Conservation (phyloP, 2,113 vertebrate species). For the Butorides virescens region DNA sequence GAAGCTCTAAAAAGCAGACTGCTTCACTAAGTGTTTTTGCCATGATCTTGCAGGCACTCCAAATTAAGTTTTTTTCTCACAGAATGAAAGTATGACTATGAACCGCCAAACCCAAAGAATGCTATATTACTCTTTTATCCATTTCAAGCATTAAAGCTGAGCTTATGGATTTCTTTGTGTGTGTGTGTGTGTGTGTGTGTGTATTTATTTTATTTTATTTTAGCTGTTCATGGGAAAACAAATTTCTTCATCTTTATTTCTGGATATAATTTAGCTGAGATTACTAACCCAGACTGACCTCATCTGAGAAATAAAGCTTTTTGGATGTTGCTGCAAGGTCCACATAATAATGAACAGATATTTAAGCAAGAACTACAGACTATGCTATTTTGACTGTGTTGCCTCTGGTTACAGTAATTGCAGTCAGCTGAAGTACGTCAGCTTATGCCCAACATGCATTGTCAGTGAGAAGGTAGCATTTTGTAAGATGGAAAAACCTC, state of each 20-base stretch:
- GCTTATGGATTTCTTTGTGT: background rate
- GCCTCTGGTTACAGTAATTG: background rate
- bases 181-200: accelerated
- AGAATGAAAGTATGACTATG: background rate
- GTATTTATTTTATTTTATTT: background rate
- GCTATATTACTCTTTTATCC: background rate
- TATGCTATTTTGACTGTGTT: background rate
- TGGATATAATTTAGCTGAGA: background rate
- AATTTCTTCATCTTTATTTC: background rate
- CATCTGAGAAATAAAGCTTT: background rate
- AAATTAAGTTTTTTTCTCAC: background rate
- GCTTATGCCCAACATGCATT: background rate
- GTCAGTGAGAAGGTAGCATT: background rate
- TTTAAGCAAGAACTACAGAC: background rate
- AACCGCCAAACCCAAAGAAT: background rate
- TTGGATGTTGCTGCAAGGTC: background rate
- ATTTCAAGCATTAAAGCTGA: background rate
- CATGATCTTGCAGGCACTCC: background rate
- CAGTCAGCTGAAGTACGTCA: background rate
- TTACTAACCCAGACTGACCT: background rate
- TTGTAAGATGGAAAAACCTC: background rate
- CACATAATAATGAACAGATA: background rate
- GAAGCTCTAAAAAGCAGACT: background rate
- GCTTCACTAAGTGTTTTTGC: background rate
- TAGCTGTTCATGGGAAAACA: background rate